phyloP scores from a whole-genome alignment of 2,113 vertebrate species.

The Typhlomys cinereus region DNA sequence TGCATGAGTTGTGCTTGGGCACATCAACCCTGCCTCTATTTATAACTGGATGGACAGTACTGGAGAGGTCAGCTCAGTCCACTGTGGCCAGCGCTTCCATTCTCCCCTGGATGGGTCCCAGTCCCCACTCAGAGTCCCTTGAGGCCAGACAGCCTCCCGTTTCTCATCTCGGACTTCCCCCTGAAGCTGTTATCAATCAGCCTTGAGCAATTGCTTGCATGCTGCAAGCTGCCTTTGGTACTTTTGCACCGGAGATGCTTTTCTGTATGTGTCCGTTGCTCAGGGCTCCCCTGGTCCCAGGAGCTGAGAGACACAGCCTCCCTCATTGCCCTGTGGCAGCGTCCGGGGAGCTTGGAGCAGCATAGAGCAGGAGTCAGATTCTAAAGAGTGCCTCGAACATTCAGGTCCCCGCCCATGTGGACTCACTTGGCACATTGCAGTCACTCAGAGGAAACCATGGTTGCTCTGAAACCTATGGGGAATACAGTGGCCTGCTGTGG shows the following conservation, averaged over 20 bases:
- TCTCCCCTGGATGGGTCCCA: accelerated
- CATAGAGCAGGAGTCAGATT: not conserved
- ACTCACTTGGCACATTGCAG: no score
- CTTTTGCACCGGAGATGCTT: not conserved
- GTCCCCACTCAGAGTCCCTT: not conserved
- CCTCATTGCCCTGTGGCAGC: no score
- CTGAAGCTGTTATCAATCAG: not conserved
- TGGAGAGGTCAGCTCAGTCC: not conserved
- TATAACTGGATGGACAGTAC: no score
- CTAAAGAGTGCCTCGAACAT: not conserved
- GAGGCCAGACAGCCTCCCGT: accelerated
- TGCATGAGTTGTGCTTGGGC: accelerated
- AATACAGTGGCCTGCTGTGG: not conserved
- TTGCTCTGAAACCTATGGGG: not conserved
- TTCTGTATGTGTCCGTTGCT: not conserved
- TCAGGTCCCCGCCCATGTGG: not conserved
- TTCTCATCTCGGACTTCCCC: slow-evolving; percentile 35
- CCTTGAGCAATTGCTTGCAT: slow-evolving; percentile 54
- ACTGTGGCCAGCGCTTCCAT: not conserved
- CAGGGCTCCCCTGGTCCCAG: not conserved
- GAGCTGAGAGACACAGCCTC: not conserved
- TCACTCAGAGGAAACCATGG: no score
- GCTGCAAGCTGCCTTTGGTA: not conserved
- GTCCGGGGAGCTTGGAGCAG: not conserved
- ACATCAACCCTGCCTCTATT: not conserved